Evolutionary conservation across 2,113 vertebrate genomes (phyloP), one percentile per base, ranked within the genome.

Genomic region (Leucosticte australis): DNA sequence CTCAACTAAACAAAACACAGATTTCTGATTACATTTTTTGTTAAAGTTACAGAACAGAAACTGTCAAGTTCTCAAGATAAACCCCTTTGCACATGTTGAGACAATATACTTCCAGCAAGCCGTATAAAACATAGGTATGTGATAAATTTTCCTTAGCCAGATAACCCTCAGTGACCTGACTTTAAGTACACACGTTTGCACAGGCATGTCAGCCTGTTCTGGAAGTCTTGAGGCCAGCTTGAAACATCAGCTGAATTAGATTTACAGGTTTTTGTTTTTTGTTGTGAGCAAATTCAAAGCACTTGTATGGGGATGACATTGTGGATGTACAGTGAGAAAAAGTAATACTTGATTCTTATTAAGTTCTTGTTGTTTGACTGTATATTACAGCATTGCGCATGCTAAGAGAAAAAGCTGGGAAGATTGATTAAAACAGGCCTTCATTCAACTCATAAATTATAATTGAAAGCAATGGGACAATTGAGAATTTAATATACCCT

Each of bases 181-280:
- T 31, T 31, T 39, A n/a, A 13, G 57, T 5, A 22, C 5, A 41
- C 11, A 39, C 0, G 0, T 11, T 27, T 14, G 10, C 21, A 62
- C 3, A 44, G n/a, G 9, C 10, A 6, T 37, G 15, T 71, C 62
- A 15, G 33, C 59, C 52, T 86, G 15, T 68, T 88, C 35, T 63
- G 46, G 10, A 67, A 76, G 35, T 55, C 33, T 59, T 90, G 56
- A 68, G 68, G 30, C 20, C 27, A 52, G 39, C 62, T 79, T 68
- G 49, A 82, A 67, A 39, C 16, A 11, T 63, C n/a, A 31, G 16
- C 35, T 95, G 44, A 73, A 22, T 83, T 68, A 64, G 30, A 41
- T 28, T 82, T 73, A 10, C 1, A 3, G 12, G 19, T 12, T 20
- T 31, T 62, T 46, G 15, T 52, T 28, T 77, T 59, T 20, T 33